phyloP scores from a whole-genome alignment of 2,797 vertebrate genomes.

The Parotocinclus haroldoi region DNA sequence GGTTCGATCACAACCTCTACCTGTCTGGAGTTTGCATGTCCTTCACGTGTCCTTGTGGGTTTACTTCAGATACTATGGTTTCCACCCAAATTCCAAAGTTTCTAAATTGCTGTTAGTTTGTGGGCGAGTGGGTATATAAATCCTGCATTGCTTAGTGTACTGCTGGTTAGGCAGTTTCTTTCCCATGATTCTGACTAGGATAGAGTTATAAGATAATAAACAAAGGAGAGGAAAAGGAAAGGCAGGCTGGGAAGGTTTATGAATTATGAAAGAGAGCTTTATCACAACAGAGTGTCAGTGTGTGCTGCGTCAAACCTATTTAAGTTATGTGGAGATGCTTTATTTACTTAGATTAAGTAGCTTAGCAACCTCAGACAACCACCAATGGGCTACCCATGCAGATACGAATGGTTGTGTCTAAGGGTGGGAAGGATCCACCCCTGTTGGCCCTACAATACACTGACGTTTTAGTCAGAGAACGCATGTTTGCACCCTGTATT shows the following conservation, averaged over 20 bases:
- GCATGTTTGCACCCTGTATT: too few relatives aligned
- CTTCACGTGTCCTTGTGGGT: too few relatives aligned
- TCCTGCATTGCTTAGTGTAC: too few relatives aligned
- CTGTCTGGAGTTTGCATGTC: too few relatives aligned
- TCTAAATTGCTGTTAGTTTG: constrained; percentile 8
- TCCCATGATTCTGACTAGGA: not conserved
- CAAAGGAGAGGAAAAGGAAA: not conserved
- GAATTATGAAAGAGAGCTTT: constrained; percentile 1
- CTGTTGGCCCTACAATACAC: too few relatives aligned
- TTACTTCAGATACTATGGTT: not conserved
- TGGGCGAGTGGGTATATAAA: too few relatives aligned
- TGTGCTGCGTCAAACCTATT: not conserved
- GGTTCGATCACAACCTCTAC: too few relatives aligned
- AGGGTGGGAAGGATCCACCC: too few relatives aligned
- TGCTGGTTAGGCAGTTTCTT: constrained; percentile 7
- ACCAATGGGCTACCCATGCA: not conserved
- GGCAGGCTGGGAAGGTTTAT: not conserved
- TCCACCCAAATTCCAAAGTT: not conserved
- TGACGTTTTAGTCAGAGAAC: too few relatives aligned
- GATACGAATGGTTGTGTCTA: too few relatives aligned
- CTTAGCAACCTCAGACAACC: constrained; percentile 6
- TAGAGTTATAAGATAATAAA: not conserved
- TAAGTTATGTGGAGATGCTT: constrained; percentile 13
- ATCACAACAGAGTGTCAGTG: not conserved
- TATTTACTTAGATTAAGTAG: constrained; percentile 18